A percentile compares a stretch with the other conserved stretches of the same genome.
phyloP scores from a whole-genome alignment of 2,797 vertebrate genomes.

The Sebastes aleutianus region DNA sequence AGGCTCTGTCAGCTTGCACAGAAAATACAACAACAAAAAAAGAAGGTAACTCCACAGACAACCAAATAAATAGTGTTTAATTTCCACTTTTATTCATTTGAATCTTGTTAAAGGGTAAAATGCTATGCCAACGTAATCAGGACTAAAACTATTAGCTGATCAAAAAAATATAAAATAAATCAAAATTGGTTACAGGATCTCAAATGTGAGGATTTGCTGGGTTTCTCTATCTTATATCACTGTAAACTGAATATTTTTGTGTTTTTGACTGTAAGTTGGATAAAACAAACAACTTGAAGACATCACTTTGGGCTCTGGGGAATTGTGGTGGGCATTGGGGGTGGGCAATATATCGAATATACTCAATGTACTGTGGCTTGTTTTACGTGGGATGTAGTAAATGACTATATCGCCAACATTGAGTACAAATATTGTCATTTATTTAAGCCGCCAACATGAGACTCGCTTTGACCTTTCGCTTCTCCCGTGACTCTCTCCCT shows the following conservation, averaged over 20 bases:
- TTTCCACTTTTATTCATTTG: not conserved
- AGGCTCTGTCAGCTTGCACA: not conserved
- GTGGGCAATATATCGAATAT: no score
- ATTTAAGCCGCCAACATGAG: no score
- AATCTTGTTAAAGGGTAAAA: not conserved
- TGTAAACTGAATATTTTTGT: not conserved
- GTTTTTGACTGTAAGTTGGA: not conserved
- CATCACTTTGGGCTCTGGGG: not conserved
- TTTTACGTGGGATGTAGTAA: no score
- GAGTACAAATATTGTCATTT: no score
- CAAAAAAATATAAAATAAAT: not conserved
- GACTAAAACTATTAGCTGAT: not conserved
- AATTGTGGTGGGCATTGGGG: not conserved
- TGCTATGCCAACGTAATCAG: not conserved
- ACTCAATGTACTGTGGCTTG: no score
- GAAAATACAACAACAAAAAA: not conserved
- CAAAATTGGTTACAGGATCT: not conserved
- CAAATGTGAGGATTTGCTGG: not conserved
- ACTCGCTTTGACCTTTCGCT: no score
- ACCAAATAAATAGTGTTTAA: not conserved
- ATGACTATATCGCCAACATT: no score
- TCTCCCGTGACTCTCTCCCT: no score
- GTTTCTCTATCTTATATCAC: not conserved
- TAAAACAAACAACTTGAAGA: not conserved
- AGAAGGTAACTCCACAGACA: not conserved